Evolutionary conservation across 2,797 vertebrate species (phyloP).

Genomic region (Lagodon rhomboides): DNA sequence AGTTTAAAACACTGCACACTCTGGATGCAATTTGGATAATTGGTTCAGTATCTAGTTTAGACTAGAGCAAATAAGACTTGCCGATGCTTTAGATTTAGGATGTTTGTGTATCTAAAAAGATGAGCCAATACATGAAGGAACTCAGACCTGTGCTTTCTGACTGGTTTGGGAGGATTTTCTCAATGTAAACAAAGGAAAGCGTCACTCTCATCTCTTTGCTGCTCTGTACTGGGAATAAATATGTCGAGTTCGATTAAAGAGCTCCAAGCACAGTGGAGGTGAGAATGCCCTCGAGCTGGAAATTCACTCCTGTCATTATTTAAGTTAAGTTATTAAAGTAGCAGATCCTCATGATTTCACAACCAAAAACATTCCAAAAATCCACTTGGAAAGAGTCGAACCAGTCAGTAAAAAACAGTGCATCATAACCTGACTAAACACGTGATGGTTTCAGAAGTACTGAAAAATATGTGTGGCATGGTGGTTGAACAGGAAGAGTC

Average conservation of each 20-base stretch:
- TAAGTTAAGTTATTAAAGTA: too few relatives aligned
- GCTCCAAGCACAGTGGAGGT: neutral
- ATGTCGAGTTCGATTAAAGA: conserved; percentile 12
- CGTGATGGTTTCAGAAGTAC: neutral
- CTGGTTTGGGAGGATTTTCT: neutral
- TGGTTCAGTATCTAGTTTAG: neutral
- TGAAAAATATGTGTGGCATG: neutral
- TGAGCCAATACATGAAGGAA: too few relatives aligned
- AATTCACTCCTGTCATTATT: neutral
- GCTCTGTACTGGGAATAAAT: neutral
- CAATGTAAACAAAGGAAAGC: neutral
- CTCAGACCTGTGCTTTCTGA: neutral
- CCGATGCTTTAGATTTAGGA: neutral
- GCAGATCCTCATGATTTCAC: conserved; percentile 2
- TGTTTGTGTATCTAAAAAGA: neutral
- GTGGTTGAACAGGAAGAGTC: neutral
- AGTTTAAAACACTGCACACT: neutral
- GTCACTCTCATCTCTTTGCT: neutral
- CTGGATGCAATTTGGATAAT: neutral
- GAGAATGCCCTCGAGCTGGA: neutral
- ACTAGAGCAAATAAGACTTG: neutral
- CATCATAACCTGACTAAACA: neutral
- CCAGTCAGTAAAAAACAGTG: neutral
- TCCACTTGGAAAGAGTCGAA: neutral
- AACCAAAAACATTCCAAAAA: neutral